Evolutionary conservation across 2,113 vertebrate species (phyloP), one percentile per base, ranked within the genome.

Genomic region (Irena cyanogastra): DNA sequence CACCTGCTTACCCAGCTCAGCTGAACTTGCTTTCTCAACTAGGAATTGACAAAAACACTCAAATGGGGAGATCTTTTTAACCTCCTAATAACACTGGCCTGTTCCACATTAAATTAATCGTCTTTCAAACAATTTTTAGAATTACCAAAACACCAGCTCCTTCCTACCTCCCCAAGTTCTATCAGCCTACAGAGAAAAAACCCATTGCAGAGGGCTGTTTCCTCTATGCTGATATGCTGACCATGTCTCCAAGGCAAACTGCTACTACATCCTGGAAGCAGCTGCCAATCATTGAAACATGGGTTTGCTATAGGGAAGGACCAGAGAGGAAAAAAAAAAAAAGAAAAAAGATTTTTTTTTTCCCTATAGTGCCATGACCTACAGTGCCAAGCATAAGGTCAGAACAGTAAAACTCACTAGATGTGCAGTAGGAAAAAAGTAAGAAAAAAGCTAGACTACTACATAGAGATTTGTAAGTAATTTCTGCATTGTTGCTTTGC

Each of bases 121-220:
- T 30, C 16, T 86, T 83, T 61, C 41, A 61, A 53, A 56, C 7
- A 41, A 27, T 21, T 60, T 76, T 85, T 68, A 39, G 63, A 63
- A 59, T 74, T 61, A 50, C 13, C 31, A 45, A 79, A 71, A 8
- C 15, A 54, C 8, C 10, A 64, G 27, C 22, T 84, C 28, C n/a
- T 75, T 44, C 39, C 27, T 41, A 16, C 27, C 3, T 3, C 39
- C 3, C 7, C 20, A 22, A 44, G 37, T 47, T 71, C 52, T 81
- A 56, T 44, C 31, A 79, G 44, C 3, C 18, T 61, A 47, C 31
- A 35, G 39, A 54, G 13, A 7, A 75, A 50, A 84, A 57, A 4
- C 0, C 5, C 2, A 3, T 10, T 52, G 22, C 50, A 71, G 30
- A 1, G 1, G 31, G 30, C 13, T 65, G 3, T 63, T n/a, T 90